Evolutionary conservation across 2,888 invertebrate genomes (phyloP).

Genomic region (Drosophila limbata): DNA sequence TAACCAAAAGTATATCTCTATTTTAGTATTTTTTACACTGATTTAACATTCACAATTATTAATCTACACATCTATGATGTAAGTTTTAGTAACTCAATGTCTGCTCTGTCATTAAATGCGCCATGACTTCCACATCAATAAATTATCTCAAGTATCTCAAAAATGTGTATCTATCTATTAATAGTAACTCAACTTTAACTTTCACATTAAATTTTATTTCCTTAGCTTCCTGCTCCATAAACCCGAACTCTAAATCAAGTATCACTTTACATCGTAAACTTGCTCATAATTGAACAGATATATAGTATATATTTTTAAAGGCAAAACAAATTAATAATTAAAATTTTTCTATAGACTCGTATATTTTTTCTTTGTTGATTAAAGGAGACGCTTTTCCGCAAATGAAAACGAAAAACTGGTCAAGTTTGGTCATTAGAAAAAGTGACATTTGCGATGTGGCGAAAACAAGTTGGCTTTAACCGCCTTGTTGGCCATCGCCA

Average conservation of each 20-base stretch:
- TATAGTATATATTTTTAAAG: constrained; percentile 13
- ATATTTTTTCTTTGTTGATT: constrained; percentile 9
- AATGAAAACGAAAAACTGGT: constrained; percentile 68
- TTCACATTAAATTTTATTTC: constrained; percentile 28
- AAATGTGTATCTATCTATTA: neutral
- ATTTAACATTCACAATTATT: neutral
- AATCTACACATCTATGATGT: neutral
- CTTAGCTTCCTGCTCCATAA: constrained; percentile 35
- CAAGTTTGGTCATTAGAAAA: constrained; percentile 45
- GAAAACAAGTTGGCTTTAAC: constrained; percentile 55
- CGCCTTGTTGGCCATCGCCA: constrained; percentile 35
- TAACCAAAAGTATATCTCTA: neutral
- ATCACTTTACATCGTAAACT: constrained; percentile 15
- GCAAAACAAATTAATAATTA: constrained; percentile 46
- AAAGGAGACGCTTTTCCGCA: constrained; percentile 62
- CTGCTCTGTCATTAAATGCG: neutral
- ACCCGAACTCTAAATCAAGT: constrained; percentile 1
- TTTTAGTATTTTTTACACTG: neutral
- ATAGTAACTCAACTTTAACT: constrained; percentile 19
- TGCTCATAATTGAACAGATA: constrained; percentile 15
- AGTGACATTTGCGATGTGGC: constrained; percentile 52
- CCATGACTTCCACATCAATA: neutral
- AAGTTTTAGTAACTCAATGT: neutral
- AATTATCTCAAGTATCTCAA: neutral
- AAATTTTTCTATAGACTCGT: constrained; percentile 26